phyloP scores from a whole-genome alignment of 1,140 invertebrate genomes.

The Micrasema longulum region DNA sequence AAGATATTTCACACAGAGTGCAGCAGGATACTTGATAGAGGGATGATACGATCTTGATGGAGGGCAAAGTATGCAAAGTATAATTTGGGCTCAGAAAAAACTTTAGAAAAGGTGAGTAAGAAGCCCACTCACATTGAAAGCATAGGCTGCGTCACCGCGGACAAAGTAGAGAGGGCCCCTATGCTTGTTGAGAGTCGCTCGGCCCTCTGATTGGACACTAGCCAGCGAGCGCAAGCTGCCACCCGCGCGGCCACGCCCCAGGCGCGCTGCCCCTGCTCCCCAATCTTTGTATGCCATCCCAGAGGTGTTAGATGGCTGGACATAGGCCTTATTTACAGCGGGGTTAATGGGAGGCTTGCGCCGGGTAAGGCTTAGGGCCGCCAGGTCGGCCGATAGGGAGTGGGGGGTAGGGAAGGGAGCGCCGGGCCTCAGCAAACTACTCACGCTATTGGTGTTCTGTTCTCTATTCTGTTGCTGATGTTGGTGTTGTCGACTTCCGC shows the following conservation, averaged over 20 bases:
- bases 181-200: slow-evolving; percentile 60
- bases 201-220: slow-evolving; percentile 61
- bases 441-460: slow-evolving; percentile 61
- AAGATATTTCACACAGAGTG: not conserved
- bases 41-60: not conserved
- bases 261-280: slow-evolving; percentile 45
- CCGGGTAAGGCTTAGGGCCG: slow-evolving; percentile 51
- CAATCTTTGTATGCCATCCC: slow-evolving; percentile 49
- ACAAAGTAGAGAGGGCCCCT: slow-evolving; percentile 59
- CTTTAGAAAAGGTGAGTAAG: slow-evolving; percentile 60
- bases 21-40: not conserved
- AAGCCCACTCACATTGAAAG: slow-evolving; percentile 69
- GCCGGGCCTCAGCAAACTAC: slow-evolving; percentile 59
- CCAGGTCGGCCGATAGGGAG: slow-evolving; percentile 52
- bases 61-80: too few species aligned
- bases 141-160: slow-evolving; percentile 62
- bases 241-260: slow-evolving; percentile 57
- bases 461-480: too few species aligned
- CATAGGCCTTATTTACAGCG: slow-evolving; percentile 54
- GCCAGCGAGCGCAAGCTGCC: slow-evolving; percentile 61
- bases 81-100: slow-evolving; percentile 56
- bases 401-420: slow-evolving; percentile 55
- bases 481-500: slow-evolving; percentile 55
- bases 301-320: slow-evolving; percentile 51
- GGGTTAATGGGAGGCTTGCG: slow-evolving; percentile 53